phyloP scores from a whole-genome alignment of 1,140 invertebrate species.

The Drosophila teissieri region DNA sequence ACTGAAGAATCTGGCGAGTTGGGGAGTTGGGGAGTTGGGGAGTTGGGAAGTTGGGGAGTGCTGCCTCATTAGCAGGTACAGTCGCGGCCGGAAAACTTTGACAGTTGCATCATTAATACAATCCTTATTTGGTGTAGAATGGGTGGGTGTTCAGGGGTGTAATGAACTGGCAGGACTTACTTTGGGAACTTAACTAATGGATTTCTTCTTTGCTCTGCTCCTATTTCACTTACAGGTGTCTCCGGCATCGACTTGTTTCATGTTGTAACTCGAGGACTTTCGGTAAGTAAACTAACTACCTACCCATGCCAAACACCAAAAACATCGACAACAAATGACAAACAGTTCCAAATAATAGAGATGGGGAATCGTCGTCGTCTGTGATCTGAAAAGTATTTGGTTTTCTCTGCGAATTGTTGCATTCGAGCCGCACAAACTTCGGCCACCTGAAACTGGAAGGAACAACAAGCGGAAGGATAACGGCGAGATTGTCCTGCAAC shows the following conservation, averaged over 20 bases:
- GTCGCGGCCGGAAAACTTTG: slow-evolving; percentile 54
- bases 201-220: slow-evolving; percentile 9
- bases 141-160: not conserved
- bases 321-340: slow-evolving; percentile 6
- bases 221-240: slow-evolving; percentile 60
- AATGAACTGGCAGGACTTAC: slow-evolving; percentile 53
- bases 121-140: not conserved
- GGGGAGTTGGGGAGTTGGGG: not conserved
- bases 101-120: slow-evolving; percentile 73
- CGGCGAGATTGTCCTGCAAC: slow-evolving; percentile 34
- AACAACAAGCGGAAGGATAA: slow-evolving; percentile 26
- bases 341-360: not conserved
- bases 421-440: slow-evolving; percentile 14
- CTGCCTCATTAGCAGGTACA: slow-evolving; percentile 49
- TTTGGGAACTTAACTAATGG: slow-evolving; percentile 53
- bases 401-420: slow-evolving; percentile 5
- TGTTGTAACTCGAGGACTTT: slow-evolving; percentile 79
- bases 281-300: slow-evolving; percentile 66
- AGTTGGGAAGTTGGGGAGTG: not conserved
- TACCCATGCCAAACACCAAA: not conserved
- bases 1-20: not conserved
- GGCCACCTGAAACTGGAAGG: not conserved
- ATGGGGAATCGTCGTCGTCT: not conserved
- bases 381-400: slow-evolving; percentile 14
- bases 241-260: slow-evolving; percentile 73